phyloP scores from a whole-genome alignment of 2,797 vertebrate genomes.

The Zalophus californianus region DNA sequence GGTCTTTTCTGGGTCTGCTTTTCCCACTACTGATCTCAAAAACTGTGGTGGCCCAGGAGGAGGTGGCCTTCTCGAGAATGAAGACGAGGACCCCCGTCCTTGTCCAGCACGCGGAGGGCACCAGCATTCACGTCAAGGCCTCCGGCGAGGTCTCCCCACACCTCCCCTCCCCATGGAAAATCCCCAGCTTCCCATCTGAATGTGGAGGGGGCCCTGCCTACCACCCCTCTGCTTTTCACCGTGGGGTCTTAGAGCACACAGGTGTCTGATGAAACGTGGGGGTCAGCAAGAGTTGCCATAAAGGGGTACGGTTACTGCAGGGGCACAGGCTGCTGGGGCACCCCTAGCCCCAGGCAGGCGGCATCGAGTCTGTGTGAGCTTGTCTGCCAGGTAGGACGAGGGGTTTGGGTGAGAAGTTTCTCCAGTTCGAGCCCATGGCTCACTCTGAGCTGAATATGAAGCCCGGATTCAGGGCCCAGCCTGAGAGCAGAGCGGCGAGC shows the following conservation, averaged over 20 bases:
- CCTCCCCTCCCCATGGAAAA: neutral
- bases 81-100: neutral
- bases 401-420: neutral
- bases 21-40: neutral
- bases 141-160: accelerated
- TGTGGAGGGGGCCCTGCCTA: neutral
- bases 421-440: neutral
- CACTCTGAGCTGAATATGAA: neutral
- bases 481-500: neutral
- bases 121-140: neutral
- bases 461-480: neutral
- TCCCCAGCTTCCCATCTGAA: accelerated
- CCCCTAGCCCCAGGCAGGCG: neutral
- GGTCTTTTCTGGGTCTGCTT: neutral
- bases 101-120: neutral
- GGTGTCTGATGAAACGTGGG: neutral
- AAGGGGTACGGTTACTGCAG: neutral
- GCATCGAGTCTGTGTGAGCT: neutral
- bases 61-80: neutral
- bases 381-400: neutral
- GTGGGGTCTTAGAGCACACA: neutral
- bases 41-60: neutral
- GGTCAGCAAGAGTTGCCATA: neutral
- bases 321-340: neutral
- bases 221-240: neutral